Percentiles rank a stretch among this genome's conserved stretches.
These are phyloP conservation scores for Todiramphus chloris DNA, from an alignment of 2,113 vertebrate genomes.

Conservation along the genomic window DNA sequence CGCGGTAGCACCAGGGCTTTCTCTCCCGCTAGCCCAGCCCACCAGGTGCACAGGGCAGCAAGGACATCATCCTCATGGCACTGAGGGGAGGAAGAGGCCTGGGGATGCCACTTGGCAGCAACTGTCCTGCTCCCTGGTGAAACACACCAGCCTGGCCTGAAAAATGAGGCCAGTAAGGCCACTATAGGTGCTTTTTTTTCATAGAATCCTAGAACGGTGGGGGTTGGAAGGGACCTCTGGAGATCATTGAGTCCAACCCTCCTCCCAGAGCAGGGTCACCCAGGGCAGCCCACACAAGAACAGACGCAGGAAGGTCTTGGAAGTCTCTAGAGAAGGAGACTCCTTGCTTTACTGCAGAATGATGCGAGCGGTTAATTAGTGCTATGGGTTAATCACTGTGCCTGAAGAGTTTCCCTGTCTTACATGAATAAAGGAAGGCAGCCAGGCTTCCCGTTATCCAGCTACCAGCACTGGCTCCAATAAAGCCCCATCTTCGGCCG, in stretches of 20 bases:
- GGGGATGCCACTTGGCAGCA: rapidly evolving
- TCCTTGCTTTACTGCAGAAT: neutral
- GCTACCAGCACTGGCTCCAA: neutral
- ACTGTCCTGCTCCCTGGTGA: neutral
- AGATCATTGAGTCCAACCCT: too few species aligned
- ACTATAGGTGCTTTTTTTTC: neutral
- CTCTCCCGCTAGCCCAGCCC: rapidly evolving
- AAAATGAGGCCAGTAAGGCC: neutral
- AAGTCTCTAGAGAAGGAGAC: too few species aligned
- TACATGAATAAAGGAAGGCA: neutral
- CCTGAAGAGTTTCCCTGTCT: slow-evolving; percentile 10
- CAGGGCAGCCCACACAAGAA: too few species aligned
- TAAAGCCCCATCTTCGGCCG: neutral
- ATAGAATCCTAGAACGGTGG: too few species aligned
- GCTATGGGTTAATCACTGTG: neutral
- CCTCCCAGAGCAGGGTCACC: too few species aligned
- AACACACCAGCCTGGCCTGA: rapidly evolving
- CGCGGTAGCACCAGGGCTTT: rapidly evolving
- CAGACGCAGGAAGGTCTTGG: too few species aligned
- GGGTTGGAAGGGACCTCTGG: too few species aligned
- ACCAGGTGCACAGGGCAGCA: rapidly evolving
- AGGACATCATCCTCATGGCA: rapidly evolving
- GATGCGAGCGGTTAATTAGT: neutral
- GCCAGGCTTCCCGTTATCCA: slow-evolving; percentile 15
- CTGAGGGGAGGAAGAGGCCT: neutral